These are phyloP conservation scores for Bombus vancouverensis DNA, from an alignment of 1,140 invertebrate species.

Conservation along the genomic window DNA sequence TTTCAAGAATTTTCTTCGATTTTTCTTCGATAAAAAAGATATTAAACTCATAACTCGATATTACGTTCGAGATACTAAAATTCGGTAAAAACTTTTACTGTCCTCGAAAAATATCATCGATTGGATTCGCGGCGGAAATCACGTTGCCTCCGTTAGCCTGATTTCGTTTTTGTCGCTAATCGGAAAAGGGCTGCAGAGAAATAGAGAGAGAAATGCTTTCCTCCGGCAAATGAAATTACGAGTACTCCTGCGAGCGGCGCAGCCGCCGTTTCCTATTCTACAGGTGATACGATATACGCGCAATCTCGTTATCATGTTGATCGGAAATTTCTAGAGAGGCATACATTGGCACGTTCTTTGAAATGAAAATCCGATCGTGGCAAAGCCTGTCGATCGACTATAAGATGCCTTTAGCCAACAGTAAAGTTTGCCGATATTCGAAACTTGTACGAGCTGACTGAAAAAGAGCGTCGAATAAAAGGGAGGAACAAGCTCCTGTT, in stretches of 20 bases:
- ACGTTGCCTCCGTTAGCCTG: conserved; percentile 5
- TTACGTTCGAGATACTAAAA: neutral
- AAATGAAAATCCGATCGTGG: conserved; percentile 1
- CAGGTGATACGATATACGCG: conserved; percentile 9
- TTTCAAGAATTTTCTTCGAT: neutral
- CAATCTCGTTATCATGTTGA: conserved; percentile 9
- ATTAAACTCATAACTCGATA: neutral
- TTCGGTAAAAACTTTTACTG: neutral
- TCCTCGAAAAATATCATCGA: neutral
- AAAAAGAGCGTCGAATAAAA: neutral
- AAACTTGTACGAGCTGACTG: neutral
- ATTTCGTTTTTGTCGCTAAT: conserved; percentile 14
- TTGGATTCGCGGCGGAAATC: neutral
- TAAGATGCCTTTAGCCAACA: neutral
- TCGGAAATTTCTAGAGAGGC: neutral
- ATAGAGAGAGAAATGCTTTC: neutral
- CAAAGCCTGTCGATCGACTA: neutral
- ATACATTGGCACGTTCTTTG: neutral
- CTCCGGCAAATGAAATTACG: conserved; percentile 22
- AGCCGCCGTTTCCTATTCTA: neutral
- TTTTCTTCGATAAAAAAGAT: neutral
- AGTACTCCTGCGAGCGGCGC: neutral
- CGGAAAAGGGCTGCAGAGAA: neutral
- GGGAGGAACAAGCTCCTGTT: neutral
- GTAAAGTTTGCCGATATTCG: neutral